Percentiles rank a stretch among this genome's conserved stretches.
Evolutionary conservation across 2,888 invertebrate genomes (phyloP).

Genomic region (Xanthorhoe spadicearia): DNA sequence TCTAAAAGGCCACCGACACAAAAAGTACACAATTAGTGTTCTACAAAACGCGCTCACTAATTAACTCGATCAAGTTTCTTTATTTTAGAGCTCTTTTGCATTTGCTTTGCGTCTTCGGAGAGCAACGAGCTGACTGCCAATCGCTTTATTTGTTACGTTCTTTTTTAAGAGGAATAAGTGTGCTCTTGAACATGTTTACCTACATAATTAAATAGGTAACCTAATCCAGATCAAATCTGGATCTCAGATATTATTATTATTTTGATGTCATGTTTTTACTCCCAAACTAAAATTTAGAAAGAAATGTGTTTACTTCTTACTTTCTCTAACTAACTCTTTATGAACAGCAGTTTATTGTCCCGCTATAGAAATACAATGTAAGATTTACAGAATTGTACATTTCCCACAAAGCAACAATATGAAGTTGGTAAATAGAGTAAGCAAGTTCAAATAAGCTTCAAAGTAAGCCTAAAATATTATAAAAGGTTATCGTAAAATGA

Average conservation of each 20-base stretch:
- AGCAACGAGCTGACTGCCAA: conserved; percentile 20
- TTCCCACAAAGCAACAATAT: not conserved
- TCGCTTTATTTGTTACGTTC: conserved; percentile 9
- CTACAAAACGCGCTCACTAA: conserved; percentile 75
- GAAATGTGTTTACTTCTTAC: not conserved
- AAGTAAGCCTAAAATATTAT: conserved; percentile 14
- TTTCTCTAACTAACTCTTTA: not conserved
- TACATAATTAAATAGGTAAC: no score
- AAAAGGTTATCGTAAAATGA: conserved; percentile 23
- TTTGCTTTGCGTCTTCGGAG: conserved; percentile 48
- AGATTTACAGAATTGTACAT: not conserved
- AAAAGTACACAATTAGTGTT: conserved; percentile 78
- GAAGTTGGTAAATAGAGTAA: not conserved
- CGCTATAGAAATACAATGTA: not conserved
- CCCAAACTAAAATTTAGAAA: no score
- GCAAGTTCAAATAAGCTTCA: conserved; percentile 1
- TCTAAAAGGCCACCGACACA: conserved; percentile 60
- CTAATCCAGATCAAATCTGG: no score
- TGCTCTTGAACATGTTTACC: not conserved
- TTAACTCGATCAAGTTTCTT: conserved; percentile 77
- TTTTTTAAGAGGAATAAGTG: not conserved
- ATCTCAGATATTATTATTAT: no score
- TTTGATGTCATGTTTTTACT: no score
- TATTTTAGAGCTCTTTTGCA: conserved; percentile 64
- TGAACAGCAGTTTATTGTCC: not conserved